Evolutionary conservation across 2,888 invertebrate genomes (phyloP).

Genomic region (Rapana venosa): DNA sequence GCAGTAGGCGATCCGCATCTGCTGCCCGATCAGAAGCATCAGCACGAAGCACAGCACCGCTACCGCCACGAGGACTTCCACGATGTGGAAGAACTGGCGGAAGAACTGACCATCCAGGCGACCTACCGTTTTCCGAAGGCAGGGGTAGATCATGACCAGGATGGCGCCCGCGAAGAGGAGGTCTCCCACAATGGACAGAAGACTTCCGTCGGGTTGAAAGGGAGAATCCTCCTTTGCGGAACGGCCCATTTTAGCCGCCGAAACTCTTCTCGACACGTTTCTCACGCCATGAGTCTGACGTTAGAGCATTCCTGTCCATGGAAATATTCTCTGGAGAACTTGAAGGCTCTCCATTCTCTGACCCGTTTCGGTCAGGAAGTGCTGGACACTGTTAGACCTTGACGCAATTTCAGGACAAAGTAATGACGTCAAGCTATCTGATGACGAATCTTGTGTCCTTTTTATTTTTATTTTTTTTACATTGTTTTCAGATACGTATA

Average conservation of each 20-base stretch:
- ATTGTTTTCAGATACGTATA: too few relatives aligned
- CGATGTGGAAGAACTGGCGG: slow-evolving; percentile 1
- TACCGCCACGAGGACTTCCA: slow-evolving; percentile 16
- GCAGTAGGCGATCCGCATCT: slow-evolving; percentile 35
- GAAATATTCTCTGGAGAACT: background rate
- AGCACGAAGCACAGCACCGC: background rate
- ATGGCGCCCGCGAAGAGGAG: slow-evolving; percentile 33
- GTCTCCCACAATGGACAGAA: slow-evolving; percentile 32
- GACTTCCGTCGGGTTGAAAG: background rate
- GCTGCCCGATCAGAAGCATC: slow-evolving; percentile 35
- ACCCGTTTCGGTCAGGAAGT: slow-evolving; percentile 14
- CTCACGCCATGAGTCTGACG: background rate
- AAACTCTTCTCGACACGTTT: background rate
- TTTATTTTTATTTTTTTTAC: too few relatives aligned
- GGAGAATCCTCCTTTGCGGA: background rate
- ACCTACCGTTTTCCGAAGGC: background rate
- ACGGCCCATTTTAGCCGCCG: slow-evolving; percentile 19
- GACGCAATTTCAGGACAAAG: background rate
- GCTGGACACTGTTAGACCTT: slow-evolving; percentile 6
- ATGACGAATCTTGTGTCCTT: too few relatives aligned
- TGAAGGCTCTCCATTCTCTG: background rate
- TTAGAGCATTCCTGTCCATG: background rate
- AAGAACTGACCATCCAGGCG: slow-evolving; percentile 31
- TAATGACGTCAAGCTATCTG: background rate
- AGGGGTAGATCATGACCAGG: slow-evolving; percentile 28